Conservation (phyloP, 2,797 vertebrate genomes). For the Valencia hispanica region DNA sequence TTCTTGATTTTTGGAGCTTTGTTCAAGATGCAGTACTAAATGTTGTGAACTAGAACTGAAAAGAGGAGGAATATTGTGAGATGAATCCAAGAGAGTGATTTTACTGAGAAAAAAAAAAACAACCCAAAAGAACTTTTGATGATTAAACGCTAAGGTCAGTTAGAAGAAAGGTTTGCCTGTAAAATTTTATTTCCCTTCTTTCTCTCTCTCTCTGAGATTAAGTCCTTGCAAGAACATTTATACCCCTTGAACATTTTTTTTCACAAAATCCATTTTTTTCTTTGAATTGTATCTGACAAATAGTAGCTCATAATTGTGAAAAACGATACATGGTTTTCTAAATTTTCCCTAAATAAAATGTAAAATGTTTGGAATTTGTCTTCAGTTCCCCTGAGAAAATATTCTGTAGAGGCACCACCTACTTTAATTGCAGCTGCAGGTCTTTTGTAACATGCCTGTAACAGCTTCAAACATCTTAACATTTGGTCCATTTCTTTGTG, state of each 20-base stretch:
- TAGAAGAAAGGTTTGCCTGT: neutral
- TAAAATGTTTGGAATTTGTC: neutral
- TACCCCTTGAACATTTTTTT: neutral
- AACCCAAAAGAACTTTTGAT: slow-evolving; percentile 23
- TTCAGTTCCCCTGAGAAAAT: neutral
- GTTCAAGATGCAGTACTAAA: slow-evolving; percentile 43
- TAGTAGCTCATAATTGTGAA: neutral
- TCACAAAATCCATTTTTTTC: neutral
- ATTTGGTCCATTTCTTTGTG: too few species aligned
- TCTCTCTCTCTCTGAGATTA: neutral
- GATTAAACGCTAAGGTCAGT: slow-evolving; percentile 17
- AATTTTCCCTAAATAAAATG: neutral
- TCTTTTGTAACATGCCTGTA: too few species aligned
- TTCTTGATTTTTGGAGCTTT: slow-evolving; percentile 29
- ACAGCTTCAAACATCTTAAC: too few species aligned
- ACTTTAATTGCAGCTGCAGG: too few species aligned
- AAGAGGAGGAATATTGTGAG: slow-evolving; percentile 21
- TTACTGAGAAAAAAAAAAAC: slow-evolving; percentile 10
- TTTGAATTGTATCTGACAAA: neutral
- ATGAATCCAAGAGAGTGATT: slow-evolving; percentile 14
- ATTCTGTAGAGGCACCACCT: too few species aligned
- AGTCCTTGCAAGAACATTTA: neutral
- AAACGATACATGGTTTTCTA: neutral
- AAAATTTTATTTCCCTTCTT: neutral
- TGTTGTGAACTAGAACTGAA: slow-evolving; percentile 52